A percentile compares a stretch with the other conserved stretches of the same genome.
phyloP scores from a whole-genome alignment of 2,797 vertebrate genomes.

The Petrocephalus schoutedeni region DNA sequence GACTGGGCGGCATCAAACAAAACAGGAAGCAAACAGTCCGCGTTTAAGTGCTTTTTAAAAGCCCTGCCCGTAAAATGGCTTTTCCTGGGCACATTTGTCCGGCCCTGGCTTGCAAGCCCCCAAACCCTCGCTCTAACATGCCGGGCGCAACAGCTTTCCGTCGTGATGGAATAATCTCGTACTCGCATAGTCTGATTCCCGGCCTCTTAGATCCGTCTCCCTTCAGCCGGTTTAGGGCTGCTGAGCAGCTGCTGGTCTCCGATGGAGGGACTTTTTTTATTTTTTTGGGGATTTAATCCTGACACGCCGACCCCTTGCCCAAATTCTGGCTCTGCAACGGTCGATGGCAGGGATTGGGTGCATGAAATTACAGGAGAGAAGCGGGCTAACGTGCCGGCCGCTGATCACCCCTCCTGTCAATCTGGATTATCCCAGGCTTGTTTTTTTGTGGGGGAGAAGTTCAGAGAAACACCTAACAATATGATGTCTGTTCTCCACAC shows the following conservation, averaged over 20 bases:
- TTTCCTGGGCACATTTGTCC: not conserved
- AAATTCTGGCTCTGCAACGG: conserved; percentile 49
- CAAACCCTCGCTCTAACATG: conserved; percentile 21
- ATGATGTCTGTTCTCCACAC: not conserved
- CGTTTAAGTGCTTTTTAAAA: not conserved
- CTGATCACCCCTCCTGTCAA: conserved; percentile 39
- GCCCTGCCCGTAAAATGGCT: not conserved
- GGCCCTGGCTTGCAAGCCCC: not conserved
- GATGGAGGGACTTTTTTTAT: conserved; percentile 45
- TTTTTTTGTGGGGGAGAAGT: conserved; percentile 49
- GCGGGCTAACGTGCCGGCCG: conserved; percentile 47
- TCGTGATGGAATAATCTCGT: conserved; percentile 53
- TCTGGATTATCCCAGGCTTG: conserved; percentile 48
- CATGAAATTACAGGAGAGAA: conserved; percentile 59
- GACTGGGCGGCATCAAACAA: not conserved
- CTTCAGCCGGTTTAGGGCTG: conserved; percentile 65
- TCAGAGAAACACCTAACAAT: conserved; percentile 40
- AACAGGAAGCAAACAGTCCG: not conserved
- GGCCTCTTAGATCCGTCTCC: conserved; percentile 67
- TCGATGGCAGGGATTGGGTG: conserved; percentile 54
- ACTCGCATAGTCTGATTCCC: conserved; percentile 50
- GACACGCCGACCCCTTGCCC: conserved; percentile 62
- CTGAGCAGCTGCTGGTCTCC: conserved; percentile 66
- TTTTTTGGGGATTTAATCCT: conserved; percentile 59
- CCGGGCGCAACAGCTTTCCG: conserved; percentile 30